Percentiles rank a stretch among this genome's conserved stretches.
Conservation (phyloP, 2,113 vertebrate genomes). For the Rhinichthys klamathensis region DNA sequence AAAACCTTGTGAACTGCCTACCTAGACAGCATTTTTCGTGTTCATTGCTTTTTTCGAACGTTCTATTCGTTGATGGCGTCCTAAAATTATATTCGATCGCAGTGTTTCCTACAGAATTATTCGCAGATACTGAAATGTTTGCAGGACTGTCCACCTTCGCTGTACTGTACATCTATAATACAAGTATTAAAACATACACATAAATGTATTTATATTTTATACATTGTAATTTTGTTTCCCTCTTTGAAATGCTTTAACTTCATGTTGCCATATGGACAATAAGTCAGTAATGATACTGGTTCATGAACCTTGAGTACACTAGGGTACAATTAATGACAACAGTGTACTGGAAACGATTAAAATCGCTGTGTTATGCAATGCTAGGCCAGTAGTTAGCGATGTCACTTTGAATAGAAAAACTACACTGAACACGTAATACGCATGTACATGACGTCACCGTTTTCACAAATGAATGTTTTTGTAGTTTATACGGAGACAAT, state of each 20-base stretch:
- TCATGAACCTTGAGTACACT: too few relatives aligned
- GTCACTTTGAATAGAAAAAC: too few relatives aligned
- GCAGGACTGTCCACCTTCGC: neutral
- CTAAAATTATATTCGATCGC: neutral
- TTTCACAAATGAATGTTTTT: too few relatives aligned
- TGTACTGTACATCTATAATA: neutral
- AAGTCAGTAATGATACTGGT: neutral
- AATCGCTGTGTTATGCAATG: too few relatives aligned
- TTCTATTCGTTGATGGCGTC: neutral
- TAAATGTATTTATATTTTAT: neutral
- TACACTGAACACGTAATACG: too few relatives aligned
- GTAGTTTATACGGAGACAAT: too few relatives aligned
- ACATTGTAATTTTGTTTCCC: neutral
- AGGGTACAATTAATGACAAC: too few relatives aligned
- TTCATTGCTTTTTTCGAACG: neutral
- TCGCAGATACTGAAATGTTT: neutral
- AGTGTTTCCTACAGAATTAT: neutral
- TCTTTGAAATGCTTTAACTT: neutral
- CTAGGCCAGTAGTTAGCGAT: too few relatives aligned
- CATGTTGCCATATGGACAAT: neutral
- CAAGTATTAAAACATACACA: neutral
- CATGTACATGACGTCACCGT: too few relatives aligned
- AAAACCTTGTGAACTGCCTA: neutral
- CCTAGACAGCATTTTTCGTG: neutral
- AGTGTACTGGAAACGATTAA: too few relatives aligned